A percentile compares a stretch with the other conserved stretches of the same genome.
Evolutionary conservation across 2,113 vertebrate species (phyloP).

Genomic region (Phoxinus phoxinus): DNA sequence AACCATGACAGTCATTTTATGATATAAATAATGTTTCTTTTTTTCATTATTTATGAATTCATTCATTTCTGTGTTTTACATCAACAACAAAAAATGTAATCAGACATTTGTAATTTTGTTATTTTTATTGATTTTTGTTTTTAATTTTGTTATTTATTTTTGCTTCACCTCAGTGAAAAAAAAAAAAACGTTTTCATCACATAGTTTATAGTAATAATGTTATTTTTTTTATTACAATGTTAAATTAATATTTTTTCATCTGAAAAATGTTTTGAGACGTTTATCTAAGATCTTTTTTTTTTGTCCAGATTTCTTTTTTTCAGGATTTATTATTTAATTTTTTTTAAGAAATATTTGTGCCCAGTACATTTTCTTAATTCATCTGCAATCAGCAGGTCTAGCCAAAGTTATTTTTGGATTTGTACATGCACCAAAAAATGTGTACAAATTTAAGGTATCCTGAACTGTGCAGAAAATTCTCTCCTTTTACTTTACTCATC

Average conservation of each 20-base stretch:
- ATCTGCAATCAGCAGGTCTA: neutral
- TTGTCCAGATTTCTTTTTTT: neutral
- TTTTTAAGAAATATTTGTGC: neutral
- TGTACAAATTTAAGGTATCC: neutral
- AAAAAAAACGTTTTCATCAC: no score
- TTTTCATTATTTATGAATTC: neutral
- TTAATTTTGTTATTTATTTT: no score
- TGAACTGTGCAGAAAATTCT: neutral
- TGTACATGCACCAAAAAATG: constrained; percentile 2
- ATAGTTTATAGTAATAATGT: no score
- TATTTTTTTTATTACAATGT: no score
- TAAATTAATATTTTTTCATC: neutral
- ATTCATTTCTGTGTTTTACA: neutral
- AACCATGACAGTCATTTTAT: constrained; percentile 18
- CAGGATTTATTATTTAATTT: neutral
- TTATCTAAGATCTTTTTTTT: neutral
- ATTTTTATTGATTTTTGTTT: neutral
- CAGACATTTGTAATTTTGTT: no score
- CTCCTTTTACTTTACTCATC: neutral
- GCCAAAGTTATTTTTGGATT: neutral
- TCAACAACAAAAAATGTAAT: neutral
- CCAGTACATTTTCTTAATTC: neutral
- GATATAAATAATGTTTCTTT: neutral
- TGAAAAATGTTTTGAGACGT: no score
- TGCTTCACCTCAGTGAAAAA: no score